Conservation (phyloP, 1,140 invertebrate species). For the Sipha flava region DNA sequence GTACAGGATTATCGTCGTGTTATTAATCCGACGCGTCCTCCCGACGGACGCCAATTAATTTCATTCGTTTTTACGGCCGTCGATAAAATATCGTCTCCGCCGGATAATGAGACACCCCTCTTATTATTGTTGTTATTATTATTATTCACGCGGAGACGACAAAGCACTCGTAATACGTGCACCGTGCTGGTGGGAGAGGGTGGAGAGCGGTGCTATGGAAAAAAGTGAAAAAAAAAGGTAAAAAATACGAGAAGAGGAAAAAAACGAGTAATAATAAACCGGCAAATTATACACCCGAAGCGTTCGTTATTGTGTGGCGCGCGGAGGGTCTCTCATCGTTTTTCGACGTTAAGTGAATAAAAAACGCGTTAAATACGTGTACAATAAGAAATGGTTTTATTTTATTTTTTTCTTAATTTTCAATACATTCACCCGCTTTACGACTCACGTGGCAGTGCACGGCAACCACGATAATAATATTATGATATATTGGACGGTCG, state of each 20-base stretch:
- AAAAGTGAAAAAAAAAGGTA: not conserved
- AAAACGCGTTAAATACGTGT: not conserved
- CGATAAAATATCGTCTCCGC: not conserved
- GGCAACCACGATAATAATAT: no score
- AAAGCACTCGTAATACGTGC: not conserved
- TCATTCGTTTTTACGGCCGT: constrained; percentile 17
- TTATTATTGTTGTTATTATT: not conserved
- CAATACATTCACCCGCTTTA: not conserved
- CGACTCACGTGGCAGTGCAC: no score
- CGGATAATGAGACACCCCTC: constrained; percentile 10
- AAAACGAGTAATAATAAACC: not conserved
- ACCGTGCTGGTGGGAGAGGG: not conserved
- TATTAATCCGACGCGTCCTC: not conserved
- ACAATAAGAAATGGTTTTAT: no score
- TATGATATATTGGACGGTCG: not conserved
- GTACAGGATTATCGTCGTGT: not conserved
- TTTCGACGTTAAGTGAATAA: not conserved
- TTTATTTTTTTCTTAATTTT: not conserved
- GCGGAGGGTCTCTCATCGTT: not conserved
- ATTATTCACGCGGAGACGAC: not conserved
- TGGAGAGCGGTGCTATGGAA: no score
- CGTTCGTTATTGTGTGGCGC: not conserved
- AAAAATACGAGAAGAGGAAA: not conserved
- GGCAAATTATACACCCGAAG: not conserved
- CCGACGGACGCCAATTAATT: constrained; percentile 4